Percentiles rank a stretch among this genome's conserved stretches.
Evolutionary conservation across 2,888 invertebrate genomes (phyloP).

Genomic region (Falcaria lacertinaria): DNA sequence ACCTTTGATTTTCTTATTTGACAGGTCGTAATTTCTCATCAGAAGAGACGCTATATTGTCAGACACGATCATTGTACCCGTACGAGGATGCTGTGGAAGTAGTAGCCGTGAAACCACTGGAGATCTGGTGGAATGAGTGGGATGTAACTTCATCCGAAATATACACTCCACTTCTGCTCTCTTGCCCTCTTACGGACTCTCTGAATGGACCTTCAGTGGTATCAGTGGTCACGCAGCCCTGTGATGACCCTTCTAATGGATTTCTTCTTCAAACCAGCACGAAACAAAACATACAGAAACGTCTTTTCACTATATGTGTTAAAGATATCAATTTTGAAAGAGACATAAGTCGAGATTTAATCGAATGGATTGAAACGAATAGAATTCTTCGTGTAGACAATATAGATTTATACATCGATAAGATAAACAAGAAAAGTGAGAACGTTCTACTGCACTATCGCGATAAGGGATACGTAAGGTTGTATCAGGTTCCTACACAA

Average conservation of each 20-base stretch:
- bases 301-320: constrained; percentile 83
- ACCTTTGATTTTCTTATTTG: constrained; percentile 24
- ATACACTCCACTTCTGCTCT: constrained; percentile 80
- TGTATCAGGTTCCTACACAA: constrained; percentile 77
- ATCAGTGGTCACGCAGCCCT: constrained; percentile 73
- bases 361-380: constrained; percentile 87
- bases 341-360: constrained; percentile 80
- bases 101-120: constrained; percentile 77
- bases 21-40: constrained; percentile 60
- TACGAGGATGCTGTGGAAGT: constrained; percentile 69
- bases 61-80: constrained; percentile 61
- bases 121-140: constrained; percentile 84
- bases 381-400: constrained; percentile 83
- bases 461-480: constrained; percentile 62
- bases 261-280: constrained; percentile 45
- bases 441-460: constrained; percentile 79
- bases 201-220: constrained; percentile 56
- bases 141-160: constrained; percentile 61
- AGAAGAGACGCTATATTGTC: constrained; percentile 73
- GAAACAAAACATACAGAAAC: constrained; percentile 26
- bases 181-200: constrained; percentile 80
- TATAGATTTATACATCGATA: constrained; percentile 83
- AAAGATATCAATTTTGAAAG: constrained; percentile 84
- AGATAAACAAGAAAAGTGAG: constrained; percentile 74
- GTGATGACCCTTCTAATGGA: constrained; percentile 64